A percentile compares a stretch with the other conserved stretches of the same genome.
phyloP scores from a whole-genome alignment of 2,888 invertebrate species.

The Allacma fusca region DNA sequence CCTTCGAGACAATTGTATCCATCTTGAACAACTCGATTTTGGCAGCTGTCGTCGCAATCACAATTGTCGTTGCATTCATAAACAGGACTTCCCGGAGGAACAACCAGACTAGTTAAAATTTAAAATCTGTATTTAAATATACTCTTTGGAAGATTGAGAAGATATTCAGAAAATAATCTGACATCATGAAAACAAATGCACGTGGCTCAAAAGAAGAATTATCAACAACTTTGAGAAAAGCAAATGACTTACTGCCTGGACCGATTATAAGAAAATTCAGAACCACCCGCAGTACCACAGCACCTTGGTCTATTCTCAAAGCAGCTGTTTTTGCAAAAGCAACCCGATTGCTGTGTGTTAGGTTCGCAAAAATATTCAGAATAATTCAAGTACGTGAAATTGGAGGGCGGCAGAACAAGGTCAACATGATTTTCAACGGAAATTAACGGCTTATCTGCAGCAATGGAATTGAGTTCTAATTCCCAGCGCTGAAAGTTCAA shows the following conservation, averaged over 20 bases:
- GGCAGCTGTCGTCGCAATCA: slow-evolving; percentile 14
- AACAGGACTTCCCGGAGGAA: slow-evolving; percentile 9
- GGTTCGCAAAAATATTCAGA: not conserved
- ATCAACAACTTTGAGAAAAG: too few relatives aligned
- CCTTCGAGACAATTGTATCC: not conserved
- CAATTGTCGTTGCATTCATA: slow-evolving; percentile 43
- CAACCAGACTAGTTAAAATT: slow-evolving; percentile 18
- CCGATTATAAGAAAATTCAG: slow-evolving; percentile 31
- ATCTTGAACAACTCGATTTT: slow-evolving; percentile 38
- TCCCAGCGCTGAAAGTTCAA: slow-evolving; percentile 25
- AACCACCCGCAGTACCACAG: not conserved
- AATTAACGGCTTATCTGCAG: slow-evolving; percentile 5
- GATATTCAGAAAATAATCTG: too few relatives aligned
- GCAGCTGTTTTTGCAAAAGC: slow-evolving; percentile 19
- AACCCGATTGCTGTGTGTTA: not conserved
- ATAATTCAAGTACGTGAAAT: slow-evolving; percentile 17
- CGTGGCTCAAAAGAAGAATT: too few relatives aligned
- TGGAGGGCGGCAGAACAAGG: slow-evolving; percentile 9
- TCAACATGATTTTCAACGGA: slow-evolving; percentile 29
- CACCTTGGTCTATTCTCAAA: not conserved
- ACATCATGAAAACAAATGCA: too few relatives aligned
- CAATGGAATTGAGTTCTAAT: not conserved
- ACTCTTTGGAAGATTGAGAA: not conserved
- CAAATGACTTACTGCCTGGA: not conserved
- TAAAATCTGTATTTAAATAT: slow-evolving; percentile 4